phyloP scores from a whole-genome alignment of 2,113 vertebrate genomes.

The Salvelinus sp. region DNA sequence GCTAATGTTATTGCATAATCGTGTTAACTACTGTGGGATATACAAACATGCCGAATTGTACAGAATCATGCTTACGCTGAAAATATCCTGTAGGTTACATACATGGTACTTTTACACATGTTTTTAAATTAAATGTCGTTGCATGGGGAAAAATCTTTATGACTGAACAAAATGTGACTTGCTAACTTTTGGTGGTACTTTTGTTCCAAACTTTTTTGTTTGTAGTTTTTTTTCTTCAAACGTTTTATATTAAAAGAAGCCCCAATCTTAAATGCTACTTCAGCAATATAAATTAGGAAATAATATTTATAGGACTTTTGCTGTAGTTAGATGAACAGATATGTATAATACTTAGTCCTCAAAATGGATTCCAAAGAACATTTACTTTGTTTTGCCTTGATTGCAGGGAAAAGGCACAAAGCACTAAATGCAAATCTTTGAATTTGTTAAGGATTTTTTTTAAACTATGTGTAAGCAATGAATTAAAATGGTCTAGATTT shows the following conservation, averaged over 20 bases:
- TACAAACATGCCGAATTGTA: constrained; percentile 78
- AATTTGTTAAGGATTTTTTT: constrained; percentile 63
- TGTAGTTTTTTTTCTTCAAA: constrained; percentile 56
- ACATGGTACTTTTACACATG: constrained; percentile 78
- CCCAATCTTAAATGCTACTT: constrained; percentile 82
- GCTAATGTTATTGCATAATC: constrained; percentile 54
- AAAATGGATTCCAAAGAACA: constrained; percentile 79
- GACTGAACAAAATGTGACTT: constrained; percentile 76
- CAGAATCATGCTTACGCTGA: constrained; percentile 82
- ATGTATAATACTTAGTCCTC: constrained; percentile 76
- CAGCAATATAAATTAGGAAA: constrained; percentile 83
- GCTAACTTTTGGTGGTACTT: constrained; percentile 83
- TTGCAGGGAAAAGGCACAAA: constrained; percentile 79
- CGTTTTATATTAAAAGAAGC: constrained; percentile 73
- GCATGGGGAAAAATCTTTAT: constrained; percentile 75
- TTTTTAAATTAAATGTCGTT: constrained; percentile 72
- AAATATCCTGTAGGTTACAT: constrained; percentile 71
- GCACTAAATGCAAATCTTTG: constrained; percentile 80
- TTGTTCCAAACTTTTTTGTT: constrained; percentile 67
- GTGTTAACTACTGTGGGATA: constrained; percentile 81
- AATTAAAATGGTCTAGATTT: constrained; percentile 79
- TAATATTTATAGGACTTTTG: constrained; percentile 81
- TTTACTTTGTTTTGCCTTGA: constrained; percentile 73
- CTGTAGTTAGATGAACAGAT: constrained; percentile 64
- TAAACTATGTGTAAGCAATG: constrained; percentile 67